These are phyloP conservation scores for Chelon labrosus DNA, from an alignment of 2,797 vertebrate genomes.

Conservation along the genomic window DNA sequence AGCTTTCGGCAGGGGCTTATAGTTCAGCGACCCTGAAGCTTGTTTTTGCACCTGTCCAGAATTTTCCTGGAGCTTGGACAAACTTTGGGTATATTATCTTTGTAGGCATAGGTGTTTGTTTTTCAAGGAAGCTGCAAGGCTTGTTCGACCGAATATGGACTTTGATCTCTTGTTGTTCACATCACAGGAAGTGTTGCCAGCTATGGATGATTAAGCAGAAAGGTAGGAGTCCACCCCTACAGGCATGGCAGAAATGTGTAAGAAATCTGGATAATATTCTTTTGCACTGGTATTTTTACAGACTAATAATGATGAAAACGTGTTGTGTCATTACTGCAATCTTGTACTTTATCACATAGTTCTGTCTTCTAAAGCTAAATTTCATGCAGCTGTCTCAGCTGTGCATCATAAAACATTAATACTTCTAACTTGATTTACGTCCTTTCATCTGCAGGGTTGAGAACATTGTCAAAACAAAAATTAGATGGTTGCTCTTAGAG, in stretches of 20 bases:
- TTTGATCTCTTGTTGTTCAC: conserved; percentile 67
- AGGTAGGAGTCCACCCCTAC: conserved; percentile 50
- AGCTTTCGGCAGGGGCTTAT: conserved; percentile 54
- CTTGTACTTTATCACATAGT: conserved; percentile 1
- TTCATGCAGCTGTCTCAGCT: neutral
- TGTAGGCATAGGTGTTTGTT: conserved; percentile 53
- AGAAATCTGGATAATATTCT: conserved; percentile 16
- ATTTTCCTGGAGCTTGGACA: conserved; percentile 33
- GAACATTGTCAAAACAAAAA: neutral
- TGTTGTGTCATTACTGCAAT: conserved; percentile 18
- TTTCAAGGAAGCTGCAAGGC: conserved; percentile 46
- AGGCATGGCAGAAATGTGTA: conserved; percentile 7
- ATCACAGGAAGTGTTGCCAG: conserved; percentile 56
- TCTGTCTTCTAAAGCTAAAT: neutral
- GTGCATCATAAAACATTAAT: conserved; percentile 8
- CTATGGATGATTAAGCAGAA: conserved; percentile 58
- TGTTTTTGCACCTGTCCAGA: conserved; percentile 70
- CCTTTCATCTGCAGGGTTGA: neutral
- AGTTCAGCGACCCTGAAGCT: conserved; percentile 39
- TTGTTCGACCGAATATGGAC: conserved; percentile 62
- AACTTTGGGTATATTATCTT: conserved; percentile 29
- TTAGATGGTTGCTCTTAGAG: neutral
- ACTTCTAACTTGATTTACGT: neutral
- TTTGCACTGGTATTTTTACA: conserved; percentile 13
- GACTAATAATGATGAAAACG: conserved; percentile 27